Evolutionary conservation across 2,888 invertebrate species (phyloP), one percentile per base, ranked within the genome.

Genomic region (Andrena trimmerana): DNA sequence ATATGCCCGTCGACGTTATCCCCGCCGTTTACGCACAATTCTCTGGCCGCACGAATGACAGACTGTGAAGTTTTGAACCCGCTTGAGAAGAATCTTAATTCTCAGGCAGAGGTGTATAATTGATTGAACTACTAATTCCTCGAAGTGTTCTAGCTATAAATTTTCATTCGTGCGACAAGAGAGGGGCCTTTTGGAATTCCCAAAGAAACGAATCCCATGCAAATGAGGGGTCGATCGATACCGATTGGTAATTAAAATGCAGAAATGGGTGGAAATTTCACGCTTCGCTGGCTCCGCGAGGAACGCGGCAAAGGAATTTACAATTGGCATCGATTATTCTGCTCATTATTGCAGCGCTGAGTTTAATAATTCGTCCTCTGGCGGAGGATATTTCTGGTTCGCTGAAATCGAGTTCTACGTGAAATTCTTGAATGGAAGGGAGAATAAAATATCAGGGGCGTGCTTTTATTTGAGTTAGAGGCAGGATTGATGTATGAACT

Each of bases 181-280:
- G 52, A 0, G 27, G 62, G 20, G 42, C 16, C 16, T n/a, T 48
- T 27, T 24, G 48, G n/a, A 16, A 79, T 48, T 24, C 52, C 27
- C 74, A 72, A 65, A 57, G 29, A 59, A 50, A 16, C n/a, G 20
- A 68, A 27, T 31, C 48, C 20, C 87, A 86, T 86, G 87, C 84
- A 42, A 70, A 73, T 50, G 59, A 67, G 7, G n/a, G 33, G 6
- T 36, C 16, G 33, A 73, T 67, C 48, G 36, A 70, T 81, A 33
- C 20, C 20, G 20, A 20, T 72, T 62, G 50, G 20, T 33, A 54
- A 72, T 85, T 70, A 48, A 36, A 29, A 65, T 57, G 33, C 29
- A 13, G 36, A 57, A 27, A 29, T 10, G 8, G 48, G 24, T 2
- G 31, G 20, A 52, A 27, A 7, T 24, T 62, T 62, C 16, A 65